Percentiles rank a stretch among this genome's conserved stretches.
These are phyloP conservation scores for Otolemur crassicaudatus DNA, from an alignment of 2,797 vertebrate genomes.

Conservation along the genomic window DNA sequence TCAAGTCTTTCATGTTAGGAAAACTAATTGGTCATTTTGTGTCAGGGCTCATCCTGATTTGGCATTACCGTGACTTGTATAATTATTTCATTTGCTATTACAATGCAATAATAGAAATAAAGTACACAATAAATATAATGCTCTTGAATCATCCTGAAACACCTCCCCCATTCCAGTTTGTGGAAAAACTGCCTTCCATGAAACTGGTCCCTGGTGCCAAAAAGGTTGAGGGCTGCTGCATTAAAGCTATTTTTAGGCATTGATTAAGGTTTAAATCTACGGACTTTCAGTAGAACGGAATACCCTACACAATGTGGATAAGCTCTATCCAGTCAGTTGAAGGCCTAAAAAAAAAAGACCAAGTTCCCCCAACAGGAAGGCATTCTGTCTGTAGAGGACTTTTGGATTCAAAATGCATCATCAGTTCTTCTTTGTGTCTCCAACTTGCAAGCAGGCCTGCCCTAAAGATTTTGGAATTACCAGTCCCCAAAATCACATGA, in stretches of 20 bases:
- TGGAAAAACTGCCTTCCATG: too few relatives aligned
- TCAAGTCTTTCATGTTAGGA: too few relatives aligned
- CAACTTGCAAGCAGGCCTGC: not conserved
- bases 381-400: not conserved
- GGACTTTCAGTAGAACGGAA: not conserved
- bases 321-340: not conserved
- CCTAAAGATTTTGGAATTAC: not conserved
- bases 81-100: too few relatives aligned
- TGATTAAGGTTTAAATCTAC: not conserved
- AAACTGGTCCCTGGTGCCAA: too few relatives aligned
- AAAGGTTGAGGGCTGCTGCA: too few relatives aligned
- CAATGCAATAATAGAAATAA: too few relatives aligned
- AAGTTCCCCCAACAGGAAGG: not conserved
- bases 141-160: too few relatives aligned
- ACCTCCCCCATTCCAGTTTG: too few relatives aligned
- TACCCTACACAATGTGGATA: not conserved
- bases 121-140: too few relatives aligned
- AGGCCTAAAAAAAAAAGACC: not conserved
- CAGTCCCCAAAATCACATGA: not conserved
- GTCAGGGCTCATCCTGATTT: too few relatives aligned
- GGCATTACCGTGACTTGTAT: too few relatives aligned
- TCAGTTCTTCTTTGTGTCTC: not conserved
- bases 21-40: too few relatives aligned
- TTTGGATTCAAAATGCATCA: not conserved
- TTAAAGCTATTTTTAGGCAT: not conserved